Evolutionary conservation across 1,140 invertebrate genomes (phyloP), one percentile per base, ranked within the genome.

Genomic region (Ridgeia piscesae): DNA sequence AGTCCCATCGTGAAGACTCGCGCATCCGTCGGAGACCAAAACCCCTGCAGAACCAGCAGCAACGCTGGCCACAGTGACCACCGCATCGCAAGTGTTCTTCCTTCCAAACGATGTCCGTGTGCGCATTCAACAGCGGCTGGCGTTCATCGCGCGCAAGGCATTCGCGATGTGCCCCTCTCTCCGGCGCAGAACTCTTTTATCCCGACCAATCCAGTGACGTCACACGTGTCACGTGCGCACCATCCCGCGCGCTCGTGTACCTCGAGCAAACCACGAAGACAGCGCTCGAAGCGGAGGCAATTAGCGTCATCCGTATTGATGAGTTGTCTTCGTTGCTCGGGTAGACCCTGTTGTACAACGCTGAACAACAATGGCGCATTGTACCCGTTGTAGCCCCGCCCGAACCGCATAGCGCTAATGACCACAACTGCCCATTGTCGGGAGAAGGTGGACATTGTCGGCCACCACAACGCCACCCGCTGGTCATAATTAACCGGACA

Each of bases 1-100:
- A 93, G 91, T 34, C 92, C 93, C 33, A 93, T 88, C 58, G 91
- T 91, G 42, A 91, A 91, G 91, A 35, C 34, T n/a, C 48, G 34
- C 27, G 21, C 33, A 4, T 58, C 34, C 0, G n/a, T 33, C 14
- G 33, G 31, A 17, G 58, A 2, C 58, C 58, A 77, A 31, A 77
- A 77, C 11, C 58, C 58, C 27, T 77, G 58, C 58, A 77, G 58
- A 77, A 77, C 11, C 58, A 77, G 6, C 6, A 77, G 58, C 58
- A 77, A 31, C 58, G 58, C 11, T 9, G 27, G 2, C 17, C 2
- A 77, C 58, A 77, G 27, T 21, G 14, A 21, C 58, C 58, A 27
- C 58, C 58, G 14, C 58, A 77, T 77, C 58, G 11, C 58, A 21
- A 31, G 58, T 77, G 2, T 17, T 77, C 58, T 9, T 14, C 58